These are phyloP conservation scores for Promerops cafer DNA, from an alignment of 2,113 vertebrate genomes.

Conservation along the genomic window DNA sequence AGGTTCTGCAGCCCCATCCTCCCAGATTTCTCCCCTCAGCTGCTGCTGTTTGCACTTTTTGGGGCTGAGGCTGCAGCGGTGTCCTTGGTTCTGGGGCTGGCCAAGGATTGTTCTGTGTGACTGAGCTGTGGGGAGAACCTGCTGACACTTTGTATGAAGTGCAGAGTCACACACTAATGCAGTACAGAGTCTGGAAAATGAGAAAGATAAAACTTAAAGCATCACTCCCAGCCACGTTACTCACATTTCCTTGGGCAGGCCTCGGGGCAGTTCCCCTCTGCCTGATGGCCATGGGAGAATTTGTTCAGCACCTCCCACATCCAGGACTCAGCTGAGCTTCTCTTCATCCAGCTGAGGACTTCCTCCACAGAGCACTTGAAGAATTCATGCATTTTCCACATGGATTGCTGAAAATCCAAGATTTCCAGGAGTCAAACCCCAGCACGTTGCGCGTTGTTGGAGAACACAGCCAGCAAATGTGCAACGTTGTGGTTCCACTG, in stretches of 20 bases:
- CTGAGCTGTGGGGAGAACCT: background rate
- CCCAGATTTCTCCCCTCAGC: background rate
- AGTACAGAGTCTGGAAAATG: background rate
- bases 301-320: background rate
- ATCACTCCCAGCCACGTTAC: background rate
- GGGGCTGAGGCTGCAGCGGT: background rate
- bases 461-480: background rate
- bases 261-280: background rate
- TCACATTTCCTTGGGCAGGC: background rate
- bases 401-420: background rate
- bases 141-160: fast-evolving
- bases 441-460: fast-evolving
- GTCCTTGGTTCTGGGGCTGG: background rate
- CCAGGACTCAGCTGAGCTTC: background rate
- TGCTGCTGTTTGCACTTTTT: background rate
- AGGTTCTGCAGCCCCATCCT: background rate
- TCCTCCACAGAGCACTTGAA: background rate
- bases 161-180: background rate
- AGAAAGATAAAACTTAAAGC: background rate
- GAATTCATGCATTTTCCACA: fast-evolving
- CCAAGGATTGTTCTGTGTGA: background rate
- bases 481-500: fast-evolving
- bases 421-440: background rate
- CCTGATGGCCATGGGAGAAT: background rate
- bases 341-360: background rate